phyloP scores from a whole-genome alignment of 2,888 invertebrate genomes.

The Xestia ashworthii region DNA sequence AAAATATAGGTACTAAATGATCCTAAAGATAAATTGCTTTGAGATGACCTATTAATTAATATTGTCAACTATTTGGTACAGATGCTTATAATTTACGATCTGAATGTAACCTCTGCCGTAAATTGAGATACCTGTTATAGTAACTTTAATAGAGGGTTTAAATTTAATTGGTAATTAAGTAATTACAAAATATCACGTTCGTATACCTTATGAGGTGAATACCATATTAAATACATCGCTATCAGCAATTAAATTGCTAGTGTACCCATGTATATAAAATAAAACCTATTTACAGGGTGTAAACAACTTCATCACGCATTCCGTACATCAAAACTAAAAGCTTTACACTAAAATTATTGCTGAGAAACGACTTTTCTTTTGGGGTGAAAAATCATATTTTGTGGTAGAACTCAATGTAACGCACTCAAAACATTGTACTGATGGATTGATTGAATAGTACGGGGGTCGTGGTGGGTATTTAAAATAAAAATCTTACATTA shows the following conservation, averaged over 20 bases:
- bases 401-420: no score
- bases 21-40: constrained; percentile 52
- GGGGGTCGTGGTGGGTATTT: no score
- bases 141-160: constrained; percentile 6
- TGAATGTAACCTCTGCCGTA: constrained; percentile 33
- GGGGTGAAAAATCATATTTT: no score
- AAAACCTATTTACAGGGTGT: no score
- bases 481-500: no score
- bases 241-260: background rate
- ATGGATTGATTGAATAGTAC: no score
- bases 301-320: no score
- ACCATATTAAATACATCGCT: background rate
- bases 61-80: constrained; percentile 58
- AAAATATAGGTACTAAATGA: constrained; percentile 46
- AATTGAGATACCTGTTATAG: constrained; percentile 21
- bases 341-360: no score
- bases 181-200: background rate
- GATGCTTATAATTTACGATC: constrained; percentile 58
- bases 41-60: constrained; percentile 62
- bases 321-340: no score
- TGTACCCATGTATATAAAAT: background rate
- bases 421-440: no score
- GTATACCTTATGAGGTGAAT: background rate
- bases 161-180: constrained; percentile 26
- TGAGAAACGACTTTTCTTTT: no score